Base-by-base conservation (phyloP, 2,113 vertebrate genomes). In the Regulus satrapa region DNA sequence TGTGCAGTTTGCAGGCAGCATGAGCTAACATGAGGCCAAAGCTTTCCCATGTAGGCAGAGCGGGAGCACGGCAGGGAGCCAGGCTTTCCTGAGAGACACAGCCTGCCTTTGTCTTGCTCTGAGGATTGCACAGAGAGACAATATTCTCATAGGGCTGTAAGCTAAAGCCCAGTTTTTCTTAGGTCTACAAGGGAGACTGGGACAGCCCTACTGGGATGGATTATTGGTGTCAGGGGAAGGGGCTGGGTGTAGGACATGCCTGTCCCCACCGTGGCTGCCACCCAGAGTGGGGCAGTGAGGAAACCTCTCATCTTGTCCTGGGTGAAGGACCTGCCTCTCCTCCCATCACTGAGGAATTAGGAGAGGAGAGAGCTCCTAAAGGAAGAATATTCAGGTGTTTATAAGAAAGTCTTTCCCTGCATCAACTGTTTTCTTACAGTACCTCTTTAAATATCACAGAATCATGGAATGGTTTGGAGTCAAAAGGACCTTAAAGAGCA, bases 211-310 rank as follows among this genome's bases (percentile, higher is more conserved):
- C 10, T 49, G 36, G 41, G 25, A 36, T 23, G 25, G 25, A 29
- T 26, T 72, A 21, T 1, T 45, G 41, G n/a, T 5, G 21, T 10
- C 29, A 61, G 23, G 19, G 41, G 29, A 95, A 77, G 12, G 9
- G n/a, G 12, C 32, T 88, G 61, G 26, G 24, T 66, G 31, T 51
- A 40, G 43, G 19, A 38, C 0, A 0, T 64, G 13, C 15, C 31
- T 77, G 20, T 43, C 16, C 49, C 18, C 18, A 32, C 14, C 40
- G 51, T 3, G 2, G 13, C 40, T 46, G 12, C 15, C 46, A 29
- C 36, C 17, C 5, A 0, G 5, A 34, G 29, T 2, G 6, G 18
- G 29, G 4, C 26, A 45, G 8, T 0, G 2, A 38, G 26, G 29
- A 78, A 87, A 67, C 4, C 7, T 54, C 43, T 63, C n/a, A 12